Evolutionary conservation across 2,113 vertebrate genomes (phyloP).

Genomic region (Cebus imitator): DNA sequence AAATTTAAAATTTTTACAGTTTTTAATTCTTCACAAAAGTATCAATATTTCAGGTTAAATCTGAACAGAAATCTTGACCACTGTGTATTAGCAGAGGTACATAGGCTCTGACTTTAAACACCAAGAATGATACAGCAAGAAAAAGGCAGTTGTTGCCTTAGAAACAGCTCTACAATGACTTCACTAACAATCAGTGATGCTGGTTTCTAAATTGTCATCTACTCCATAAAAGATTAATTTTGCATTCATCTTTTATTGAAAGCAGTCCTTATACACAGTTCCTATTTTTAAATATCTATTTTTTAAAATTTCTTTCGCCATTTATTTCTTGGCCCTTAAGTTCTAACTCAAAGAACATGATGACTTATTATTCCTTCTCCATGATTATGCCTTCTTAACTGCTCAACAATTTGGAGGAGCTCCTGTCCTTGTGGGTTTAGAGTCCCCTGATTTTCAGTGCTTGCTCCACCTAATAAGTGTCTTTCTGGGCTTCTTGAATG

Average conservation of each 20-base stretch:
- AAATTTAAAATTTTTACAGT: not conserved
- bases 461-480: conserved; percentile 28
- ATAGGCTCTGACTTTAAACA: not conserved
- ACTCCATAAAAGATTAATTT: not conserved
- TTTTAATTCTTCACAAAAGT: not conserved
- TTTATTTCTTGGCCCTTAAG: not conserved
- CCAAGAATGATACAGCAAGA: not conserved
- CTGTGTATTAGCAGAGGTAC: not conserved
- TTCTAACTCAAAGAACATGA: not conserved
- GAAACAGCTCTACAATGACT: not conserved
- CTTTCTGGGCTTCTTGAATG: conserved; percentile 61
- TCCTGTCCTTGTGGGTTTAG: not conserved
- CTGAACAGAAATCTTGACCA: not conserved
- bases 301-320: not conserved
- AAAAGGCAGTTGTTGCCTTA: not conserved
- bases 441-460: not conserved
- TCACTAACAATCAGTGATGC: not conserved
- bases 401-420: not conserved
- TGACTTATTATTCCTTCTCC: not conserved
- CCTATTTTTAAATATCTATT: not conserved
- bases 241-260: conserved; percentile 13
- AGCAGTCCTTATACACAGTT: not conserved
- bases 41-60: not conserved
- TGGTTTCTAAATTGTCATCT: not conserved
- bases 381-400: not conserved